These are phyloP conservation scores for Otus scops DNA, from an alignment of 2,797 vertebrate genomes.

Conservation along the genomic window DNA sequence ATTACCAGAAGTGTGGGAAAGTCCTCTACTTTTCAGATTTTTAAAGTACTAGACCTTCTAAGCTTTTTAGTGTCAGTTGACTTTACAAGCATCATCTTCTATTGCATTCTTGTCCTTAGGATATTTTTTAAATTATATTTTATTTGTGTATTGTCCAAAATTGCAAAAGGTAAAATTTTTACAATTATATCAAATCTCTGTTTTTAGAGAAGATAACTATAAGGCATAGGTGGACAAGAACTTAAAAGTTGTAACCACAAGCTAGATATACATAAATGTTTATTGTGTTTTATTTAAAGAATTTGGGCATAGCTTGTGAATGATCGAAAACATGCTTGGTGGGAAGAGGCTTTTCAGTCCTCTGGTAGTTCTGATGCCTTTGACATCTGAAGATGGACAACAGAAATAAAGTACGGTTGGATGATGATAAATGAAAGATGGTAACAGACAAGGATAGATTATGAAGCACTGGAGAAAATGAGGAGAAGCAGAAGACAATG, in stretches of 20 bases:
- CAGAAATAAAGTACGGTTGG: not conserved
- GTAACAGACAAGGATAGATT: not conserved
- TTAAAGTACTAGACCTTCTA: not conserved
- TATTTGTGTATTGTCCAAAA: not conserved
- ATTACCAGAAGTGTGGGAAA: not conserved
- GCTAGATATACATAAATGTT: not conserved
- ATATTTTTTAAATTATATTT: not conserved
- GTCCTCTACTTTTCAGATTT: not conserved
- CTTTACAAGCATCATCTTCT: not conserved
- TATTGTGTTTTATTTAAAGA: not conserved
- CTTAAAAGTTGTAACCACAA: not conserved
- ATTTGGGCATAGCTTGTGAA: not conserved
- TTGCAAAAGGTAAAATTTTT: not conserved
- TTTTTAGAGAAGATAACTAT: not conserved
- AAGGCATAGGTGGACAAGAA: not conserved
- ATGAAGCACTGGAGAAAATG: not conserved
- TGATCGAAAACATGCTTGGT: not conserved
- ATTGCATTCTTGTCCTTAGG: not conserved
- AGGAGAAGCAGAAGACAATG: not conserved
- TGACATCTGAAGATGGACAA: not conserved
- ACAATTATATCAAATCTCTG: not conserved
- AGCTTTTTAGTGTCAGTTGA: not conserved
- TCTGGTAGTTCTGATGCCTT: not conserved
- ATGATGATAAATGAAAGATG: not conserved
- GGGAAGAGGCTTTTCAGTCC: not conserved